A percentile compares a stretch with the other conserved stretches of the same genome.
phyloP scores from a whole-genome alignment of 2,888 invertebrate genomes.

The Polia nebulosa region DNA sequence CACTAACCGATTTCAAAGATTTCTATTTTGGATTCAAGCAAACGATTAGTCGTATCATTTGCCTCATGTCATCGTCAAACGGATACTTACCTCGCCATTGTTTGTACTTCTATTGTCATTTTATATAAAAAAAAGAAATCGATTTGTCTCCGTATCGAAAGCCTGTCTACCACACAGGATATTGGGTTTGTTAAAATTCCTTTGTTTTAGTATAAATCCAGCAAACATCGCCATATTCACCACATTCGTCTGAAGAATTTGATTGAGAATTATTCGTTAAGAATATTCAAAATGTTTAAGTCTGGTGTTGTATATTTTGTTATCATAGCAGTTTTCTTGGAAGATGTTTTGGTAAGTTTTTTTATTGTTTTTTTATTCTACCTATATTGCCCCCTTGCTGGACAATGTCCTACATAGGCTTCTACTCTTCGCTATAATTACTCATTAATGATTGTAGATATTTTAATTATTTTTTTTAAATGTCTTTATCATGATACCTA shows the following conservation, averaged over 20 bases:
- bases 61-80: slow-evolving; percentile 13
- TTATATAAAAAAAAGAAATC: slow-evolving; percentile 46
- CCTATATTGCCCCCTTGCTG: not conserved
- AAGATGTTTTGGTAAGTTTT: slow-evolving; percentile 40
- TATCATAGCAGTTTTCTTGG: slow-evolving; percentile 18
- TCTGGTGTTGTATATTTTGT: slow-evolving; percentile 5
- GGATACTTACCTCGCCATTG: slow-evolving; percentile 37
- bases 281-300: slow-evolving; percentile 48
- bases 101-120: slow-evolving; percentile 53
- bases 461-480: not conserved
- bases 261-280: slow-evolving; percentile 13
- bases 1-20: not conserved
- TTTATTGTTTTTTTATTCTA: not conserved
- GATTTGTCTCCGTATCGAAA: slow-evolving; percentile 56
- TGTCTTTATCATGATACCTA: not conserved
- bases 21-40: slow-evolving; percentile 17
- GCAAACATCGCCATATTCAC: slow-evolving; percentile 1
- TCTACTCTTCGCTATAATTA: not conserved
- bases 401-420: not conserved
- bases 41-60: not conserved
- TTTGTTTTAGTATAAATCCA: slow-evolving; percentile 62
- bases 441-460: not conserved
- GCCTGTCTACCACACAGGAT: slow-evolving; percentile 61
- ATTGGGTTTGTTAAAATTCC: slow-evolving; percentile 47
- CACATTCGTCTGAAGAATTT: slow-evolving; percentile 33